Conservation (phyloP, 2,888 invertebrate species). For the Drosophila testacea region DNA sequence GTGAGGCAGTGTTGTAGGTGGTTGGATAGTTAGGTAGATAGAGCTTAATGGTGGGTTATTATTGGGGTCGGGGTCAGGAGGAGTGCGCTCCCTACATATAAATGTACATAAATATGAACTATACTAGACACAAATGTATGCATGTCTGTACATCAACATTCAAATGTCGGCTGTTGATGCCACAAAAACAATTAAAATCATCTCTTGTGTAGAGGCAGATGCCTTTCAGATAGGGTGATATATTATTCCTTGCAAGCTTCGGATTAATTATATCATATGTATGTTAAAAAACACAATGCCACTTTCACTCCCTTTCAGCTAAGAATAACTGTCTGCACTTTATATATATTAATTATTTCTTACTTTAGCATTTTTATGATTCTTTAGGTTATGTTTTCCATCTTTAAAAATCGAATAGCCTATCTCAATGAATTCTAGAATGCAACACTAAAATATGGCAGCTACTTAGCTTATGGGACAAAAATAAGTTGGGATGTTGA, state of each 20-base stretch:
- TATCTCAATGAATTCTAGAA: too few relatives aligned
- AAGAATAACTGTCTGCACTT: neutral
- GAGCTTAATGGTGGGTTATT: conserved; percentile 3
- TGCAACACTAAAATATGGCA: too few relatives aligned
- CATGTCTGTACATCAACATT: neutral
- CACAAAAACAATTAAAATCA: conserved; percentile 6
- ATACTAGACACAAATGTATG: neutral
- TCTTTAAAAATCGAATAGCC: too few relatives aligned
- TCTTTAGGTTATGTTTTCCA: too few relatives aligned
- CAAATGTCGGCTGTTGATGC: conserved; percentile 1
- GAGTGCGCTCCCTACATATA: conserved; percentile 5
- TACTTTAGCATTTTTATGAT: neutral
- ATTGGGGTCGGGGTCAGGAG: conserved; percentile 47
- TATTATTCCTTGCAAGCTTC: neutral
- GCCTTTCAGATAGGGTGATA: neutral
- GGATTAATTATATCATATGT: neutral
- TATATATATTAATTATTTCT: neutral
- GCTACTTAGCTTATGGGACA: too few relatives aligned
- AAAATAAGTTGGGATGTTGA: too few relatives aligned
- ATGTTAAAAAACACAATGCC: neutral
- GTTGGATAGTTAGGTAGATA: conserved; percentile 15
- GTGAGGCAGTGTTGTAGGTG: conserved; percentile 1
- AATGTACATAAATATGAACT: neutral
- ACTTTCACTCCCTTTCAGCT: neutral
- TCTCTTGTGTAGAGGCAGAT: neutral